These are phyloP conservation scores for Hybognathus amarus DNA, from an alignment of 2,797 vertebrate species.

Conservation along the genomic window DNA sequence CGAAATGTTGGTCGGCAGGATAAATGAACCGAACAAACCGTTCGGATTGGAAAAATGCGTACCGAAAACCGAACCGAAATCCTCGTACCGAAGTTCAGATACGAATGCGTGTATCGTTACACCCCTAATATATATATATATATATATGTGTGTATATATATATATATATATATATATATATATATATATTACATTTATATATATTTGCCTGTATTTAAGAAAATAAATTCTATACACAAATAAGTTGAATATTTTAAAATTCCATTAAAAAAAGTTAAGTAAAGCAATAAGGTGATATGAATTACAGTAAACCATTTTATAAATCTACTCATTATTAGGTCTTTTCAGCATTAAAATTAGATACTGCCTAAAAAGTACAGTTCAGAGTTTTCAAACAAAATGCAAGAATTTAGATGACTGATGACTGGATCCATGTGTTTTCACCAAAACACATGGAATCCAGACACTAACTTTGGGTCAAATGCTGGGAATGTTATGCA, in stretches of 20 bases:
- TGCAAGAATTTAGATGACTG: not conserved
- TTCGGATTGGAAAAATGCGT: too few relatives aligned
- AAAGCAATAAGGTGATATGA: too few relatives aligned
- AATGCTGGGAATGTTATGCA: conserved; percentile 3
- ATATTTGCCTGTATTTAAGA: not conserved
- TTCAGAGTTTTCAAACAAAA: not conserved
- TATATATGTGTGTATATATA: too few relatives aligned
- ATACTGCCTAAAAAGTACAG: not conserved
- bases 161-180: too few relatives aligned
- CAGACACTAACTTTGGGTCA: conserved; percentile 5
- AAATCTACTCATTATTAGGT: not conserved
- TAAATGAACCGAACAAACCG: too few relatives aligned
- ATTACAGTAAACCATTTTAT: not conserved
- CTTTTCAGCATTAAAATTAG: not conserved
- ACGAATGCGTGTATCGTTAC: too few relatives aligned
- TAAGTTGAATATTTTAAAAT: not conserved
- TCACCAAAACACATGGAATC: not conserved
- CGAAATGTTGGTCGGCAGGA: too few relatives aligned
- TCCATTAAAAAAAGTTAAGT: not conserved
- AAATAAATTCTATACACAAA: not conserved
- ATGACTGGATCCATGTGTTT: not conserved
- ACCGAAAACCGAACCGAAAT: too few relatives aligned
- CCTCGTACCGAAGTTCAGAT: too few relatives aligned
- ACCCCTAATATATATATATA: too few relatives aligned
- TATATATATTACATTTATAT: too few relatives aligned